Evolutionary conservation across 2,888 invertebrate genomes (phyloP).

Genomic region (Amiota mariae): DNA sequence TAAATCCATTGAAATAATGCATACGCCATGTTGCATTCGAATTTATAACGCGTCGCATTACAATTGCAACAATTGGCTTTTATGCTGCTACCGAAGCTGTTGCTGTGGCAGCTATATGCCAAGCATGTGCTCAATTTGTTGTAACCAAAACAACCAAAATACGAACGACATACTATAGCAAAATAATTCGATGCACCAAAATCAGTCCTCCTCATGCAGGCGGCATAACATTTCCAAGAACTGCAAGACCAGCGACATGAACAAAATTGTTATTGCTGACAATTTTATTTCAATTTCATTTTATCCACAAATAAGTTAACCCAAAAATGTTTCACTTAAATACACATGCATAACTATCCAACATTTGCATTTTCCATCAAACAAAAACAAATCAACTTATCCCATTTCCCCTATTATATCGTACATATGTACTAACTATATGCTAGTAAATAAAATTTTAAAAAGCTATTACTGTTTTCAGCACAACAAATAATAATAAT

Average conservation of each 20-base stretch:
- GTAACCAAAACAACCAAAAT: slow-evolving; percentile 1
- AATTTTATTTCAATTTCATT: slow-evolving; percentile 16
- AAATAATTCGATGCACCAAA: too few species aligned
- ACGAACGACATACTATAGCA: too few species aligned
- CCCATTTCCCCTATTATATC: too few species aligned
- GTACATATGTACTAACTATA: too few species aligned
- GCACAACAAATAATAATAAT: too few species aligned
- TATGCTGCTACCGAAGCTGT: not conserved
- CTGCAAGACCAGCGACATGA: not conserved
- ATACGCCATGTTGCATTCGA: slow-evolving; percentile 10
- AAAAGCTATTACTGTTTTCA: too few species aligned
- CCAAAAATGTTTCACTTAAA: not conserved
- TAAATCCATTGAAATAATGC: not conserved
- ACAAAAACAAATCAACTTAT: too few species aligned
- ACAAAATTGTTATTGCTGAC: not conserved
- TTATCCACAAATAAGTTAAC: not conserved
- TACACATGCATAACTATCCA: too few species aligned
- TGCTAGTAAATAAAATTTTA: too few species aligned
- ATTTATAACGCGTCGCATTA: slow-evolving; percentile 13
- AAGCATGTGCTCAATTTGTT: slow-evolving; percentile 1
- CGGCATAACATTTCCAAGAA: not conserved
- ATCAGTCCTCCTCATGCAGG: too few species aligned
- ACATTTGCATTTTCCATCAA: too few species aligned
- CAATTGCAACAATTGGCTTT: slow-evolving; percentile 4
- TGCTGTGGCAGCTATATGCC: not conserved